Base-by-base conservation (phyloP, 2,888 invertebrate species). In the Habrosyne pyritoides region DNA sequence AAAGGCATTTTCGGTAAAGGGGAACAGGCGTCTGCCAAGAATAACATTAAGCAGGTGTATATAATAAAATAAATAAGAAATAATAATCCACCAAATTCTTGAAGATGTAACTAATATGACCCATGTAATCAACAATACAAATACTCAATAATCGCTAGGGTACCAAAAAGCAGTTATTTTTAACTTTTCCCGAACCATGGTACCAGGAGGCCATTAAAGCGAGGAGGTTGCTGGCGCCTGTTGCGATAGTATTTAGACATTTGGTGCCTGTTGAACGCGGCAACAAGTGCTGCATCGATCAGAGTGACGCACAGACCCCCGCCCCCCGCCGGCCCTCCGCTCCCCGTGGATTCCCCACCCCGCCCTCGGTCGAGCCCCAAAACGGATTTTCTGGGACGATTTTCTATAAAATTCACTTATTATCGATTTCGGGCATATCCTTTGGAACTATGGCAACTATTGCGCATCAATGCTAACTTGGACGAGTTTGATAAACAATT, bases 231-330 rank as follows among this genome's bases (percentile, higher is more conserved):
- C 48, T 54, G 47, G 18, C 51, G 66, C 64, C 61, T 66, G 57
- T 62, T 69, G 61, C 63, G 70, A 69, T 69, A 65, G 64, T 67
- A 71, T 73, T 73, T 71, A 67, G 61, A 73, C 71, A 77, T 79
- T 81, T 73, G 75, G 79, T 67, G 87, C 89, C 89, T 89, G 90
- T 89, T 87, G 88, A 86, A 70, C 84, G 81, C 69, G 80, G 89
- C 90, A 91, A 91, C 90, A 91, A 90, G 90, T 90, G 81, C 88
- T 84, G 87, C 89, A 91, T 91, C 90, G 90, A 91, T 89, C 88
- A 87, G 72, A 68, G 81, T 86, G 86, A 84, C 86, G 83, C 82
- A 83, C 84, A 78, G 67, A 70, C 69, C 73, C 62, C 70, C 62
- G 67, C 66, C 65, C 61, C 70, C 67, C 61, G 56, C 48, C 52